A percentile compares a stretch with the other conserved stretches of the same genome.
Evolutionary conservation across 2,888 invertebrate species (phyloP).

Genomic region (Nomada ruficornis): DNA sequence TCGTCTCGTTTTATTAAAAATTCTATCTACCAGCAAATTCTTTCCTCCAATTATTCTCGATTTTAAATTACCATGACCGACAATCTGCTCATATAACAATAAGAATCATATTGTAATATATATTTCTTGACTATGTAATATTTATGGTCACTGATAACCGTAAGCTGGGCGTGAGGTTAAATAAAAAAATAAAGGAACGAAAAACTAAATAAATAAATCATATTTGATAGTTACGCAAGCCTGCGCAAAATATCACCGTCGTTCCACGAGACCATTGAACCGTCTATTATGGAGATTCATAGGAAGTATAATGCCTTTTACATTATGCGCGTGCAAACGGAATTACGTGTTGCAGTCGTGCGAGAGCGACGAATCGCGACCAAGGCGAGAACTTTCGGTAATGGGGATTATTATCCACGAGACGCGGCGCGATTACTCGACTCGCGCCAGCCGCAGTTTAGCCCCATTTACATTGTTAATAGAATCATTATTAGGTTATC

Average conservation of each 20-base stretch:
- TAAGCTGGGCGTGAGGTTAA: no score
- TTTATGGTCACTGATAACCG: no score
- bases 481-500: constrained; percentile 76
- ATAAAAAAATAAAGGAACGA: no score
- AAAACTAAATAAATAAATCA: no score
- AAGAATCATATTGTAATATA: no score
- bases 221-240: constrained; percentile 7
- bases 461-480: constrained; percentile 77
- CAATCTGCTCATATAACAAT: no score
- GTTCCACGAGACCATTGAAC: constrained; percentile 29
- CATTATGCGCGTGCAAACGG: constrained; percentile 45
- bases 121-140: no score
- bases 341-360: constrained; percentile 35
- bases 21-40: no score
- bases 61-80: no score
- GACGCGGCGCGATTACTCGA: constrained; percentile 13
- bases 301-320: constrained; percentile 39
- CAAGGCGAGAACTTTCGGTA: constrained; percentile 43
- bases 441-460: constrained; percentile 28
- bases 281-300: constrained; percentile 54
- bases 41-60: no score
- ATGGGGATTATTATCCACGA: constrained; percentile 67
- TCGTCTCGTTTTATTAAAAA: no score
- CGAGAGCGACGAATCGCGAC: constrained; percentile 4
- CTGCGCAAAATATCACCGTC: constrained; percentile 23